Base-by-base conservation (phyloP, 2,888 invertebrate species). In the Microdon myrmicae region DNA sequence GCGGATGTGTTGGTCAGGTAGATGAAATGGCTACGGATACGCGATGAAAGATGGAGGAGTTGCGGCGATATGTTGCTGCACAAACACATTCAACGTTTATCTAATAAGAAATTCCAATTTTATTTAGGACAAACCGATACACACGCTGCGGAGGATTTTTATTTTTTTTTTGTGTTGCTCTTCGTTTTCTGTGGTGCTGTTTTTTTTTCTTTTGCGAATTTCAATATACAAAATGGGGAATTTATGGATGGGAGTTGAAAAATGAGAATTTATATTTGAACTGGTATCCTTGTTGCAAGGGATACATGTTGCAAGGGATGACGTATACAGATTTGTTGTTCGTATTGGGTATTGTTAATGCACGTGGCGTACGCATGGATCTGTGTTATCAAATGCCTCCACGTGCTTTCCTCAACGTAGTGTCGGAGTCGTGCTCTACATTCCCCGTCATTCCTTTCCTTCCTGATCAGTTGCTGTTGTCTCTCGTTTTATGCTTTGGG, bases 351-450 rank as follows among this genome's bases (percentile, higher is more conserved):
- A 31, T 48, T 16, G 47, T 32, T 41, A 43, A 56, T 47, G 47
- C 64, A 64, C 64, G 64, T 64, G 64, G 64, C 58, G 38, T 43
- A 34, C 38, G 58, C 58, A 56, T 61, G 58, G 43, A 64, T n/a
- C 37, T 58, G 64, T 64, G 58, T 64, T 64, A 58, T 59, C 67
- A 59, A 67, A 60, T 67, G 58, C 71, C 69, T 73, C 76, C 76
- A 75, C 76, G 76, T 76, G 76, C 74, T 75, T 70, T 69, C 71
- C 69, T 73, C 75, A 73, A 74, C 73, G 72, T 74, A 75, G 75
- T 75, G 75, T 73, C 73, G 76, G 75, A 75, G 75, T 76, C 76
- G 75, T 75, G 76, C 71, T 74, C 71, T 72, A 72, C 26, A 37
- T 47, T 25, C 51, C 35, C 37, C 12, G 13, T 22, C 32, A 26